Evolutionary conservation across 2,113 vertebrate species (phyloP), one percentile per base, ranked within the genome.

Genomic region (Zosterops borbonicus): DNA sequence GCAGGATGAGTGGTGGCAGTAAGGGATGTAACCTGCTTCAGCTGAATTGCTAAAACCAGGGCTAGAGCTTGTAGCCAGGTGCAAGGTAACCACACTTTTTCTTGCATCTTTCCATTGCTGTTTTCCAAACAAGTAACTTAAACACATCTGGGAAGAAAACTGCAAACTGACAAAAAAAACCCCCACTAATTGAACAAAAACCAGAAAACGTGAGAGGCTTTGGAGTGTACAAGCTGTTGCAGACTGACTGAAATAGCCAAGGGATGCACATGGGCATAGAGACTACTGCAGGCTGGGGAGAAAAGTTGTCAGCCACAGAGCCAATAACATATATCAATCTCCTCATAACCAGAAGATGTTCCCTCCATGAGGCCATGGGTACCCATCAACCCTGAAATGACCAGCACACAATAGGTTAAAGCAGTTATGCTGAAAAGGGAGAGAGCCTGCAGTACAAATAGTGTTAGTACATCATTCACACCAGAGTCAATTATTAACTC

Each of bases 401-500:
- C 25, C 44, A 56, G 89, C 69, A 44, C 0, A 0, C 41, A 89
- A 62, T 8, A 35, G 35, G 83, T 95, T 92, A 91, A 94, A 64
- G 50, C 3, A 3, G 11, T 78, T 80, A 52, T 1, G 0, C 29
- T 50, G 63, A 21, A 75, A 84, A 27, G 20, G 20, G 44, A 92
- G 63, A 68, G 52, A 60, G 9, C 25, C 58, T 52, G 12, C 17
- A 75, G 35, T 35, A 15, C 81, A 92, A 91, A 91, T 56, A 82
- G 1, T n/a, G 10, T 78, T 68, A 88, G 67, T 28, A 77, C 37
- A 60, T 55, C 46, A 69, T 17, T 85, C 63, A 73, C 60, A 79
- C 75, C 84, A 62, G 74, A 82, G 74, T 95, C 59, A 95, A 87
- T 94, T 37, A 95, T 95, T 96, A 95, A 94, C 78, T 82, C 13